Evolutionary conservation across 2,888 invertebrate species (phyloP), one percentile per base, ranked within the genome.

Genomic region (Drosophila siamana): DNA sequence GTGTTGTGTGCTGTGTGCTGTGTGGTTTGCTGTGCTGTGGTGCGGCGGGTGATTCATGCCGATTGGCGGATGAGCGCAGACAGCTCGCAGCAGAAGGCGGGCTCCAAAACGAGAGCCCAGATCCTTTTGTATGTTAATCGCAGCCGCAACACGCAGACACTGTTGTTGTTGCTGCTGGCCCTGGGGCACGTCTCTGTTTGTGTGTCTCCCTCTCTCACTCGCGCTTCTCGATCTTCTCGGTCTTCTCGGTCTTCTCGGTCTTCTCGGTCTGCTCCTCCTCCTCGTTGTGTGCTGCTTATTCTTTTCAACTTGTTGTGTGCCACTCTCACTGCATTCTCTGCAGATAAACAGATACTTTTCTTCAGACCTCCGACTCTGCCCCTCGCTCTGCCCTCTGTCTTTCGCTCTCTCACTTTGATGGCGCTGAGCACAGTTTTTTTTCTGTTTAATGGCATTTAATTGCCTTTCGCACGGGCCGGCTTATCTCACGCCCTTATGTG

Each of bases 71-170:
- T 77, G 74, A 59, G 63, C 59, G 57, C 75, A 60, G 48, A 38
- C 48, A 48, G 61, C 46, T n/a, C n/a, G 57, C 22, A 55, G 70
- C 57, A 87, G 88, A 86, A 88, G 85, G 85, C 83, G 89, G 89
- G 85, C 88, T 86, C 89, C 85, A 86, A 86, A 89, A 60, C 41
- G 55, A 55, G 44, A 55, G 55, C 33, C 55, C 51, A 76, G 88
- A 90, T 89, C 89, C 89, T 89, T 89, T 90, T 89, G 91, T 89
- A 89, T 89, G 89, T 90, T 90, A 89, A 89, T 89, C 90, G 87
- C 80, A 64, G 62, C 47, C 61, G 13, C 33, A 78, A 74, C 78
- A 81, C 76, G 54, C 59, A 71, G 69, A 72, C 72, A 71, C 69
- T n/a, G 19, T 3, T 19, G 2, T 19, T 19, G 2, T 19, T 19